These are phyloP conservation scores for Malthinus flaveolus DNA, from an alignment of 2,888 invertebrate species.

Conservation along the genomic window DNA sequence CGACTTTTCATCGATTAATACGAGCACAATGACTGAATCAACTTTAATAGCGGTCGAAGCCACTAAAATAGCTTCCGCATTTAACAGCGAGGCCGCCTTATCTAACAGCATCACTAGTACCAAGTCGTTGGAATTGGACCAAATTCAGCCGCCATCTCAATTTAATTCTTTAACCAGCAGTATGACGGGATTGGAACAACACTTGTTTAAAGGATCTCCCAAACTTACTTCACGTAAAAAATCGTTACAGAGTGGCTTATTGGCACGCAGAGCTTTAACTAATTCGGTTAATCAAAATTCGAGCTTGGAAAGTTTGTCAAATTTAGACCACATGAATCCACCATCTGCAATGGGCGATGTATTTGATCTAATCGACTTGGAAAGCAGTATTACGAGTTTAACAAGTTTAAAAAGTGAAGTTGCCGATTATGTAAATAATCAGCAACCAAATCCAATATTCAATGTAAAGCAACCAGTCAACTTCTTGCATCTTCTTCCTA, in stretches of 20 bases:
- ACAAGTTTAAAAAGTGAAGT: constrained; percentile 82
- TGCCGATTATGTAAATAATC: constrained; percentile 49
- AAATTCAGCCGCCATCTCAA: constrained; percentile 76
- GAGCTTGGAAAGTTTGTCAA: constrained; percentile 69
- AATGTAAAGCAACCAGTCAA: constrained; percentile 61
- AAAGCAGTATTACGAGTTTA: constrained; percentile 81
- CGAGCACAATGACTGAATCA: constrained; percentile 68
- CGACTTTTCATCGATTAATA: constrained; percentile 57
- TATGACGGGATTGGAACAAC: constrained; percentile 40
- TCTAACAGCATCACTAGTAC: constrained; percentile 65
- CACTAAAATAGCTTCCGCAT: constrained; percentile 66
- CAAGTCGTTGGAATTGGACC: constrained; percentile 70
- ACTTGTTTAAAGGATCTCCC: constrained; percentile 43
- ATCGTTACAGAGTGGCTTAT: constrained; percentile 69
- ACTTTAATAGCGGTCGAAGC: constrained; percentile 77
- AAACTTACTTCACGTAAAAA: constrained; percentile 58
- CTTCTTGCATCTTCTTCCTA: constrained; percentile 46
- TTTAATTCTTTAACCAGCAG: constrained; percentile 67
- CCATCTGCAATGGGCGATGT: constrained; percentile 75
- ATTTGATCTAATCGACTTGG: constrained; percentile 69
- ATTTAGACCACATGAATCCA: constrained; percentile 80
- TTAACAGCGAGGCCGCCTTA: constrained; percentile 58
- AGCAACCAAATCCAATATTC: constrained; percentile 51
- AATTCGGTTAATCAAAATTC: constrained; percentile 54
- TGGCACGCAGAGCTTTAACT: constrained; percentile 73